Evolutionary conservation across 2,888 invertebrate genomes (phyloP).

Genomic region (Coelinius sp.): DNA sequence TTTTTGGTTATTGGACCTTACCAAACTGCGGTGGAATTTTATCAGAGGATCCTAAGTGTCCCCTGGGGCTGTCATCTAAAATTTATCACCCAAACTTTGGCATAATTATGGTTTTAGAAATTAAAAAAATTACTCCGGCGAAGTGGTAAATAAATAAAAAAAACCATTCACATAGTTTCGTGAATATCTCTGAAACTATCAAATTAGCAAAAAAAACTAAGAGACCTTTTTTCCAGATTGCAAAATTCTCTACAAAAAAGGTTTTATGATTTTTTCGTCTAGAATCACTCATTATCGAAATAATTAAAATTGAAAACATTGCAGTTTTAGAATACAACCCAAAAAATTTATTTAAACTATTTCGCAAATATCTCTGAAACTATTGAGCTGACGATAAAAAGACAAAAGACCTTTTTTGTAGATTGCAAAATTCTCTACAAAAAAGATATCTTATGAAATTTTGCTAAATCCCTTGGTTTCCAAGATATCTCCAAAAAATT

Average conservation of each 20-base stretch:
- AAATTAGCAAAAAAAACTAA: too few relatives aligned
- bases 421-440: too few relatives aligned
- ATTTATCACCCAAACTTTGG: conserved; percentile 16
- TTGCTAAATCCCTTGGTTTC: too few relatives aligned
- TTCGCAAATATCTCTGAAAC: neutral
- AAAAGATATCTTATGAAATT: too few relatives aligned
- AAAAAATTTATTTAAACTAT: too few relatives aligned
- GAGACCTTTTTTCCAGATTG: neutral
- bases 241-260: too few relatives aligned
- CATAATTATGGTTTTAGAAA: neutral
- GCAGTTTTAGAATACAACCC: too few relatives aligned
- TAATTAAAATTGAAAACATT: too few relatives aligned
- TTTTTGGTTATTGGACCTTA: conserved; percentile 12
- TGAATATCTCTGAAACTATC: neutral
- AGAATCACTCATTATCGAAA: too few relatives aligned
- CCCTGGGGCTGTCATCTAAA: conserved; percentile 20
- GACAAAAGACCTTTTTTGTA: neutral
- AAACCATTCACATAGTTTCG: too few relatives aligned
- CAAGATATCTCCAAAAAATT: neutral
- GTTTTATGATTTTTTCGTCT: too few relatives aligned
- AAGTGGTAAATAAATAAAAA: neutral
- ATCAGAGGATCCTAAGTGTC: conserved; percentile 13
- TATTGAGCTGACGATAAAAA: too few relatives aligned
- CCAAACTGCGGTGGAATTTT: conserved; percentile 12
- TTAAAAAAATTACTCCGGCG: neutral